These are phyloP conservation scores for Ceratina australensis DNA, from an alignment of 1,140 invertebrate genomes.

Conservation along the genomic window DNA sequence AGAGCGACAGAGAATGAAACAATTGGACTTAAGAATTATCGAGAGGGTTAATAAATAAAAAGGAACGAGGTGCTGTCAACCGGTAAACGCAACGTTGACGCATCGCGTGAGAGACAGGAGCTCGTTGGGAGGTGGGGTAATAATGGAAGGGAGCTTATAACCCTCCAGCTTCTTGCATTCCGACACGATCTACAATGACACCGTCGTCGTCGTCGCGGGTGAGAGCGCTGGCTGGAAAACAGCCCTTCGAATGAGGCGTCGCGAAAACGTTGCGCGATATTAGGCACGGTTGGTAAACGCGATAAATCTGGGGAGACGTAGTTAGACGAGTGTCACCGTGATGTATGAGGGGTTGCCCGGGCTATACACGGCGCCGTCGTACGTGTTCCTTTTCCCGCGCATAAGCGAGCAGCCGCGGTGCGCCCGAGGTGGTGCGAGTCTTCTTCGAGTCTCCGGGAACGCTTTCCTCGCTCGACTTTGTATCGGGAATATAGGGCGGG, in stretches of 20 bases:
- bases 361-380: constrained; percentile 16
- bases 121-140: constrained; percentile 22
- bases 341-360: constrained; percentile 67
- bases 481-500: constrained; percentile 18
- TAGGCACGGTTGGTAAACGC: constrained; percentile 69
- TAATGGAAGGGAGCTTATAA: constrained; percentile 50
- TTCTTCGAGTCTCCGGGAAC: constrained; percentile 23
- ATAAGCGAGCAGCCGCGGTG: constrained; percentile 25
- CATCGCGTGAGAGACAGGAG: constrained; percentile 5
- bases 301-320: constrained; percentile 73
- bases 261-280: constrained; percentile 68
- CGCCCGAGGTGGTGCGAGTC: not conserved
- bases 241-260: constrained; percentile 49
- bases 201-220: not conserved
- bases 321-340: constrained; percentile 72
- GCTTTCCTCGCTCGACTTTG: constrained; percentile 32
- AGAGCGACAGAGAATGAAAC: too few relatives aligned
- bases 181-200: constrained; percentile 48
- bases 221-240: constrained; percentile 15
- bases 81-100: not conserved
- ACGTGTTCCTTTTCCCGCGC: constrained; percentile 29
- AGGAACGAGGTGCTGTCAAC: constrained; percentile 21
- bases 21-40: too few relatives aligned
- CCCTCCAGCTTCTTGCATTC: constrained; percentile 43
- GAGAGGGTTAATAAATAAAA: not conserved